A percentile compares a stretch with the other conserved stretches of the same genome.
Conservation (phyloP, 2,113 vertebrate genomes). For the Xiphophorus hellerii region DNA sequence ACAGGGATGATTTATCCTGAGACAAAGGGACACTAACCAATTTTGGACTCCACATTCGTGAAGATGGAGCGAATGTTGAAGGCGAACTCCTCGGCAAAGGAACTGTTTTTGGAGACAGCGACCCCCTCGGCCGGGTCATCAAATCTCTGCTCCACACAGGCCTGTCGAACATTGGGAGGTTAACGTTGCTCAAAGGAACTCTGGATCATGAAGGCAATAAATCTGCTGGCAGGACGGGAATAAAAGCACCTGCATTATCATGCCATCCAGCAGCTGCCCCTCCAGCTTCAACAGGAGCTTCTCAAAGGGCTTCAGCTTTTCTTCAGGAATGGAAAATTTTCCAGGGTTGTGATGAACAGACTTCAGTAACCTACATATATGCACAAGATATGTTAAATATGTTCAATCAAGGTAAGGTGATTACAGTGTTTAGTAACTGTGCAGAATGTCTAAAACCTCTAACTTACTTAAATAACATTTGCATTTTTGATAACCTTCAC, state of each 20-base stretch:
- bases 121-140: slow-evolving; percentile 90
- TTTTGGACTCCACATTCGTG: slow-evolving; percentile 90
- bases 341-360: slow-evolving; percentile 97
- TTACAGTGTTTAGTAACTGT: not conserved
- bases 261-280: slow-evolving; percentile 92
- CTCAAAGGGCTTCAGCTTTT: slow-evolving; percentile 97
- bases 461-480: too few relatives aligned
- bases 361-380: slow-evolving; percentile 88
- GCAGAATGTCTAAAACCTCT: too few relatives aligned
- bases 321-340: slow-evolving; percentile 94
- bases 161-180: slow-evolving; percentile 73
- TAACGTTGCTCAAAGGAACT: not conserved
- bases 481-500: too few relatives aligned
- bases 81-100: slow-evolving; percentile 96
- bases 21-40: slow-evolving; percentile 79
- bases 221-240: not conserved
- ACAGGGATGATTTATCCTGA: not conserved
- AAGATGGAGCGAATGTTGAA: slow-evolving; percentile 92
- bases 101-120: slow-evolving; percentile 91
- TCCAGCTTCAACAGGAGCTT: slow-evolving; percentile 95
- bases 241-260: slow-evolving; percentile 92
- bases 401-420: not conserved
- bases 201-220: too few relatives aligned
- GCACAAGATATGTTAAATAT: not conserved
- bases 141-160: slow-evolving; percentile 96